phyloP scores from a whole-genome alignment of 2,888 invertebrate genomes.

The Drosophila testacea region DNA sequence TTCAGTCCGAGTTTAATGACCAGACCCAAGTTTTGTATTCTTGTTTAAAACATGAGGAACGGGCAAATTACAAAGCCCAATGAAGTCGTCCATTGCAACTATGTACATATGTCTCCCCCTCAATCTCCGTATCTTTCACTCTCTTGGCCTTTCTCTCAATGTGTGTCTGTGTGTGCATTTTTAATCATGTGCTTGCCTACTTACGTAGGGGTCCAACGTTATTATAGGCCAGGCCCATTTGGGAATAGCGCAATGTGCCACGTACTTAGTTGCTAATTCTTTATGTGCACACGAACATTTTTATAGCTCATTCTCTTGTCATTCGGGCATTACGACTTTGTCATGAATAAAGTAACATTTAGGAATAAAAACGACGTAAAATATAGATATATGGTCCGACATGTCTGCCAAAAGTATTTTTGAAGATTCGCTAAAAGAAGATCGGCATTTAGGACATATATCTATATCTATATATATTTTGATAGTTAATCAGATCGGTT shows the following conservation, averaged over 20 bases:
- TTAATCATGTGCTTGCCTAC: slow-evolving; percentile 78
- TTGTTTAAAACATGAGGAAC: slow-evolving; percentile 32
- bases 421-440: not conserved
- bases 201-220: slow-evolving; percentile 55
- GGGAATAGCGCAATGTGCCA: slow-evolving; percentile 73
- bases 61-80: slow-evolving; percentile 39
- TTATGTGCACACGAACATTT: slow-evolving; percentile 73
- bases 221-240: slow-evolving; percentile 68
- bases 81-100: slow-evolving; percentile 40
- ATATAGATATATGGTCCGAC: not conserved
- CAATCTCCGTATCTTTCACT: slow-evolving; percentile 1
- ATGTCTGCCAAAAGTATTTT: not conserved
- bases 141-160: slow-evolving; percentile 4
- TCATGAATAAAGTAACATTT: slow-evolving; percentile 23
- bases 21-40: slow-evolving; percentile 49
- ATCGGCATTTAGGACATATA: no score
- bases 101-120: slow-evolving; percentile 13
- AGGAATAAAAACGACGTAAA: slow-evolving; percentile 13
- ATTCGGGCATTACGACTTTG: slow-evolving; percentile 18
- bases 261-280: slow-evolving; percentile 77
- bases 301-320: slow-evolving; percentile 33
- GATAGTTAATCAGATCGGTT: not conserved
- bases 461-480: not conserved
- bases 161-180: slow-evolving; percentile 61
- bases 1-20: slow-evolving; percentile 56